Conservation (phyloP, 1,140 invertebrate genomes). For the Leptopilina boulardi region DNA sequence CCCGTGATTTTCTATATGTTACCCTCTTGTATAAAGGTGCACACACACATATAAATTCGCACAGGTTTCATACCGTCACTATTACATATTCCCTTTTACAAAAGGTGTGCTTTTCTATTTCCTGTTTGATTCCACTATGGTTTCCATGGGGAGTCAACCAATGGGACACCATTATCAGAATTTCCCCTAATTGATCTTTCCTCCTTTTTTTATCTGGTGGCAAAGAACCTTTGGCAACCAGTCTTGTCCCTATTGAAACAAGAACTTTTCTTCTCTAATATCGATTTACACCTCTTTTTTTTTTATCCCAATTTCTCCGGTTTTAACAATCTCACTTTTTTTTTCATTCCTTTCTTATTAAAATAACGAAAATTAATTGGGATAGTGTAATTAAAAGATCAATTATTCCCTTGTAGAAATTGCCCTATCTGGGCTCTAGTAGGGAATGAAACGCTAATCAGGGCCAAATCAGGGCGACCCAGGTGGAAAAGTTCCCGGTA, state of each 20-base stretch:
- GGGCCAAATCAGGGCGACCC: too few species aligned
- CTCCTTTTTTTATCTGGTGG: too few species aligned
- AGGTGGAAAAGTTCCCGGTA: too few species aligned
- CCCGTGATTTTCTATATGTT: slow-evolving; percentile 53
- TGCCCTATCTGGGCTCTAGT: too few species aligned
- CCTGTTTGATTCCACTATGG: slow-evolving; percentile 54
- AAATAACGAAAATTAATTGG: too few species aligned
- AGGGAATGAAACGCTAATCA: too few species aligned
- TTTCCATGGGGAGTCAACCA: slow-evolving; percentile 46
- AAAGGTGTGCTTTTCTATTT: slow-evolving; percentile 60
- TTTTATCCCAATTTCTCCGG: background rate
- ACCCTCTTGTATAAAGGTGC: background rate
- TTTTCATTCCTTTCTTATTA: too few species aligned
- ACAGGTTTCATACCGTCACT: slow-evolving; percentile 32
- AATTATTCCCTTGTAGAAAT: too few species aligned
- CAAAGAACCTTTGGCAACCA: slow-evolving; percentile 29
- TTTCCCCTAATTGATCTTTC: slow-evolving; percentile 66
- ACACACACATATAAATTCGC: slow-evolving; percentile 33
- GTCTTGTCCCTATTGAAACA: background rate
- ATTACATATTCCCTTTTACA: slow-evolving; percentile 44
- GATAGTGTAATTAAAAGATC: too few species aligned
- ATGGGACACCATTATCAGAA: slow-evolving; percentile 60
- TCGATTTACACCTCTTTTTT: slow-evolving; percentile 35
- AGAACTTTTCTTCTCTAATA: slow-evolving; percentile 30
- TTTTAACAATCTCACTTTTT: background rate